A percentile compares a stretch with the other conserved stretches of the same genome.
phyloP scores from a whole-genome alignment of 2,797 vertebrate genomes.

The Coregonus suidteri region DNA sequence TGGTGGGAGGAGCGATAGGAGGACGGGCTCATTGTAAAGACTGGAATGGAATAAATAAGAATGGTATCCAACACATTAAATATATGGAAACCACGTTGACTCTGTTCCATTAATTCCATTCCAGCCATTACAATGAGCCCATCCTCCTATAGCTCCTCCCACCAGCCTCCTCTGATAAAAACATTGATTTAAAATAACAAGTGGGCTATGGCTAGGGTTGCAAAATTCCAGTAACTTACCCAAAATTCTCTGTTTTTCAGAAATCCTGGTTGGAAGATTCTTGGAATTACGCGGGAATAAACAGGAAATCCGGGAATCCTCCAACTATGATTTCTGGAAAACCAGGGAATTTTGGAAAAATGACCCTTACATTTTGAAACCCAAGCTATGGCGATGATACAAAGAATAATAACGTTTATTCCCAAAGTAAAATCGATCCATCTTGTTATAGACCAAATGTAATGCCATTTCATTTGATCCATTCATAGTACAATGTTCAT shows the following conservation, averaged over 20 bases:
- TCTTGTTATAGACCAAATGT: conserved; percentile 9
- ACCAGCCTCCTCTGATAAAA: background rate
- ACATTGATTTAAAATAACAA: conserved; percentile 18
- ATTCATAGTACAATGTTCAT: conserved; percentile 37
- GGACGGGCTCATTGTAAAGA: too few species aligned
- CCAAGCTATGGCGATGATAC: conserved; percentile 7
- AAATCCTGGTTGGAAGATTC: too few species aligned
- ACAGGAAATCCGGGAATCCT: too few species aligned
- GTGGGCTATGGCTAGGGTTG: conserved; percentile 3
- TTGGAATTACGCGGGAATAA: too few species aligned
- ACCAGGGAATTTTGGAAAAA: background rate
- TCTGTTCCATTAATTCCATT: too few species aligned
- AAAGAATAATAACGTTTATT: conserved; percentile 1
- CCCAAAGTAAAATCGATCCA: conserved; percentile 6
- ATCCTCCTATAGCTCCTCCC: too few species aligned
- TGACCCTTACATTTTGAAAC: background rate
- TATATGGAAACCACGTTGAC: too few species aligned
- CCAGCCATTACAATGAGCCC: too few species aligned
- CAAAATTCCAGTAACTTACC: background rate
- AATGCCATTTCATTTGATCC: conserved; percentile 21
- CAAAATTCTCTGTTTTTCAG: background rate
- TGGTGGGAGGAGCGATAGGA: too few species aligned
- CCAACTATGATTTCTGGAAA: background rate
- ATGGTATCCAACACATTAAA: too few species aligned
- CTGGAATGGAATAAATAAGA: too few species aligned